These are phyloP conservation scores for Leptodactylus fuscus DNA, from an alignment of 2,113 vertebrate species.

Conservation along the genomic window DNA sequence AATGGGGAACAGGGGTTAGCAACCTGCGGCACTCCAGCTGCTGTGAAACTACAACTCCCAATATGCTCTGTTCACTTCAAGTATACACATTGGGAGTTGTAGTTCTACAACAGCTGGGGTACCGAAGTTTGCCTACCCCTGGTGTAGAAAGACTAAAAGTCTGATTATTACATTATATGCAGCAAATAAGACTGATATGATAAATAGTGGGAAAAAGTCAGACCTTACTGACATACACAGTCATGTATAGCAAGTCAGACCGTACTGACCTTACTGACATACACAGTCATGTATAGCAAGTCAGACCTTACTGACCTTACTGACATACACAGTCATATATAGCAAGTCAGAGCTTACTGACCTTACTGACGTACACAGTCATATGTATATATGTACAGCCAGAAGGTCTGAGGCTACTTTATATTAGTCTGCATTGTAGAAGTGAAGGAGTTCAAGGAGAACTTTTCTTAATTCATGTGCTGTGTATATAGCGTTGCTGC, in stretches of 20 bases:
- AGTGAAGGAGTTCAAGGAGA: not conserved
- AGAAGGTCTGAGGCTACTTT: not conserved
- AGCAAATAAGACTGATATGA: not conserved
- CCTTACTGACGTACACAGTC: not conserved
- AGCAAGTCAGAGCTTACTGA: too few species aligned
- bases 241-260: not conserved
- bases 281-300: not conserved
- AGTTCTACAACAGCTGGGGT: too few species aligned
- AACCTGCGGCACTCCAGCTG: too few species aligned
- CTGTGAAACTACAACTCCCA: too few species aligned
- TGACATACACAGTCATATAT: not conserved
- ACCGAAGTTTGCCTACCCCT: too few species aligned
- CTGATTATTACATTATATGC: slow-evolving; percentile 1
- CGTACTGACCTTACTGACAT: not conserved
- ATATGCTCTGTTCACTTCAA: too few species aligned
- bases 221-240: not conserved
- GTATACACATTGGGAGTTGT: too few species aligned
- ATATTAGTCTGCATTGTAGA: not conserved
- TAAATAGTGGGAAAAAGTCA: slow-evolving; percentile 2
- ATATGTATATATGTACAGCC: too few species aligned
- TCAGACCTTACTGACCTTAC: too few species aligned
- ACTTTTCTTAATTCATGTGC: too few species aligned
- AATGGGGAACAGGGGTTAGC: too few species aligned
- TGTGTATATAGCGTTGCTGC: not conserved
- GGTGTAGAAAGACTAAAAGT: not conserved